These are phyloP conservation scores for Bradypodion ventrale DNA, from an alignment of 2,797 vertebrate species.

Conservation along the genomic window DNA sequence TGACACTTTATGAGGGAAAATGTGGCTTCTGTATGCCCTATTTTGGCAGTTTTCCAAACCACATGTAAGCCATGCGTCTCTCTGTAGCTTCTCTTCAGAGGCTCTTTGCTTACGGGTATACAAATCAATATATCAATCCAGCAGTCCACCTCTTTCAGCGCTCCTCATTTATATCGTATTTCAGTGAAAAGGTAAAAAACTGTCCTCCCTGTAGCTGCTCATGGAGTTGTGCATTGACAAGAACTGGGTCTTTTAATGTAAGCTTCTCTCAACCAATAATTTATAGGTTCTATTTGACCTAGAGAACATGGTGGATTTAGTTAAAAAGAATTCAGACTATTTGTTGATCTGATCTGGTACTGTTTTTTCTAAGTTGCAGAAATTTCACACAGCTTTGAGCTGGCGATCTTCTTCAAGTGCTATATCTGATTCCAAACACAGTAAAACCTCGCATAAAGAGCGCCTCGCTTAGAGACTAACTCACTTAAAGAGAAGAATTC, in stretches of 20 bases:
- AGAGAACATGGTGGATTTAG: neutral
- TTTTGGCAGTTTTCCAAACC: conserved; percentile 70
- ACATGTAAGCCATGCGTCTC: conserved; percentile 49
- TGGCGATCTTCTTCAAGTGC: too few relatives aligned
- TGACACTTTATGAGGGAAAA: conserved; percentile 70
- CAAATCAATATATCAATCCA: neutral
- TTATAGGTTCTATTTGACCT: neutral
- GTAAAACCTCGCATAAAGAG: too few relatives aligned
- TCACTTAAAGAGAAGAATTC: too few relatives aligned
- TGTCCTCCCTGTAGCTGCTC: neutral
- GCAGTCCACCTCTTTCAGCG: neutral
- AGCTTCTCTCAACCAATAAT: neutral
- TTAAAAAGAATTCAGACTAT: neutral
- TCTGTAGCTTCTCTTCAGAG: conserved; percentile 17
- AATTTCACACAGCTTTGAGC: neutral
- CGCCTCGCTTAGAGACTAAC: too few relatives aligned
- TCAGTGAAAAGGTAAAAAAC: neutral
- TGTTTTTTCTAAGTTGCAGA: neutral
- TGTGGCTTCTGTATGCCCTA: conserved; percentile 68
- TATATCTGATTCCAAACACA: too few relatives aligned
- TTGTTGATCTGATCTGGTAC: neutral
- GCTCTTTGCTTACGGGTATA: neutral
- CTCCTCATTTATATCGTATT: neutral
- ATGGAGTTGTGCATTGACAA: neutral
- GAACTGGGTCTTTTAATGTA: neutral